phyloP scores from a whole-genome alignment of 2,113 vertebrate species.

The Cyphotilapia sp. region DNA sequence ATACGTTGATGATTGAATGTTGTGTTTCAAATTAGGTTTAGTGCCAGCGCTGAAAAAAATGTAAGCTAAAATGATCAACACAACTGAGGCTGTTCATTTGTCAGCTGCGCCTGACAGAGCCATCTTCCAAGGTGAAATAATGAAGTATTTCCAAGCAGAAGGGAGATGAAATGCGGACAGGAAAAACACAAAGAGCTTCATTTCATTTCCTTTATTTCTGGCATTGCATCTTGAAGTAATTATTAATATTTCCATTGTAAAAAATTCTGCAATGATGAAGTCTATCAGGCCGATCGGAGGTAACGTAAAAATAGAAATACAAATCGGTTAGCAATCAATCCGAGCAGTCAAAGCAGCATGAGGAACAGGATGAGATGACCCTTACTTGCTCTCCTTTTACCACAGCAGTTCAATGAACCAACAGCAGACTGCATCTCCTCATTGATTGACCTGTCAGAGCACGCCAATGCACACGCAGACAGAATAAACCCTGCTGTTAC shows the following conservation, averaged over 20 bases:
- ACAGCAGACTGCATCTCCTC: constrained; percentile 18
- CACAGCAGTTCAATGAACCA: constrained; percentile 38
- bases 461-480: constrained; percentile 15
- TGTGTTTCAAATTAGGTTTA: constrained; percentile 20
- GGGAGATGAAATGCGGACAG: background rate
- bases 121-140: constrained; percentile 8
- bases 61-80: constrained; percentile 33
- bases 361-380: constrained; percentile 24
- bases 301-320: background rate
- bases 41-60: constrained; percentile 25
- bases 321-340: background rate
- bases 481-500: constrained; percentile 19
- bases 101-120: constrained; percentile 5
- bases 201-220: background rate
- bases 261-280: background rate
- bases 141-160: background rate
- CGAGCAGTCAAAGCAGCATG: background rate
- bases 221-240: background rate
- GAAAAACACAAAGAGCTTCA: background rate
- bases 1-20: constrained; percentile 20
- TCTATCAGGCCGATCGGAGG: background rate
- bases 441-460: constrained; percentile 61
- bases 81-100: constrained; percentile 44
- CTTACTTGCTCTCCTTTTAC: constrained; percentile 31
- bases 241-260: background rate